Base-by-base conservation (phyloP, 2,888 invertebrate species). In the Leptogaster cylindrica region DNA sequence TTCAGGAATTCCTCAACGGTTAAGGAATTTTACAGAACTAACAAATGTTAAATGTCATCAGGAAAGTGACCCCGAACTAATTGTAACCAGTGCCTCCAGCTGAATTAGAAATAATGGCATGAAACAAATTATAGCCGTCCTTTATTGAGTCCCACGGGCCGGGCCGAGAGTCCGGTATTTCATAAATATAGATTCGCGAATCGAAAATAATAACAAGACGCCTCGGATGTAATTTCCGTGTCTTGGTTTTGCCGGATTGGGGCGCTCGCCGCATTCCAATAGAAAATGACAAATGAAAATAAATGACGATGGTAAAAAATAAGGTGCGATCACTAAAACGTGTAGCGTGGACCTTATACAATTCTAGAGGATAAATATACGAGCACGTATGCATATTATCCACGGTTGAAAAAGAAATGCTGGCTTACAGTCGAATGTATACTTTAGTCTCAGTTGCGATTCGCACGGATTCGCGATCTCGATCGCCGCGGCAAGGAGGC, bases 361-460 rank as follows among this genome's bases (percentile, higher is more conserved):
- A 44, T 44, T 61, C 27, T 44, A 41, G 33, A 39, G 41, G 51
- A 65, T 51, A 51, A 51, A 65, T 55, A 55, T 55, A 33, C 55
- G 46, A 66, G 55, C 52, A 66, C 66, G 55, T 66, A 55, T 66
- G 66, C 52, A 55, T 55, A 66, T 66, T 66, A 55, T 66, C 66
- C 44, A 66, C 66, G 66, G 66, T 66, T 55, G 44, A 66, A 66
- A 66, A 66, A 23, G 55, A 66, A 66, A 66, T 55, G 52, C 39
- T 27, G 52, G 66, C 44, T 55, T 55, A 52, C 5, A 50, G 50
- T 48, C 64, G 33, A 46, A 64, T 44, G 44, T 16, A 41, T 48
- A 25, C 27, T 48, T 41, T 41, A 7, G 55, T 16, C 7, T 41
- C 46, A 23, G 44, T 23, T 44, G 18, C 10, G 23, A n/a, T 6